Evolutionary conservation across 2,113 vertebrate species (phyloP).

Genomic region (Coregonus clupeaformis): DNA sequence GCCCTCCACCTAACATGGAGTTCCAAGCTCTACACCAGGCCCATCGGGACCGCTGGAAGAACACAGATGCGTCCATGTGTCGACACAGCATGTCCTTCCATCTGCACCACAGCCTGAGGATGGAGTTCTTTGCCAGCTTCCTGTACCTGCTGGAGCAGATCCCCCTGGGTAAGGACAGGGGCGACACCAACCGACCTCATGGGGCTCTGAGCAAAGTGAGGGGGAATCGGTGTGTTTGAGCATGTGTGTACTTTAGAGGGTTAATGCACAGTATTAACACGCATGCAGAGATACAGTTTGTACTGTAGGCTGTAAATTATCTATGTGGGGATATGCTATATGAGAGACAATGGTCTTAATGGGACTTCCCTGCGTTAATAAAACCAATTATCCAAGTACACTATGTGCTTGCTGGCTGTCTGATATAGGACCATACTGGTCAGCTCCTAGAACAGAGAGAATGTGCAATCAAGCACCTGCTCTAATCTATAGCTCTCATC

Average conservation of each 20-base stretch:
- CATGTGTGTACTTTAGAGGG: neutral
- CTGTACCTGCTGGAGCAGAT: slow-evolving; percentile 89
- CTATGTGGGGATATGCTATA: too few species aligned
- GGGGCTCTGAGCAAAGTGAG: neutral
- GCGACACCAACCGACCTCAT: neutral
- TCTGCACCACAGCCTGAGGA: slow-evolving; percentile 83
- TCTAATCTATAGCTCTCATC: too few species aligned
- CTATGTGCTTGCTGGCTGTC: too few species aligned
- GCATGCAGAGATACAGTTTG: neutral
- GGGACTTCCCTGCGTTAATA: neutral
- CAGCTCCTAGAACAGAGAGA: too few species aligned
- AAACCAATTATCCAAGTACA: too few species aligned
- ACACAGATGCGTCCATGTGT: slow-evolving; percentile 85
- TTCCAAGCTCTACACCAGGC: slow-evolving; percentile 84
- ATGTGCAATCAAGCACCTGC: too few species aligned
- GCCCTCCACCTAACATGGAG: slow-evolving; percentile 56
- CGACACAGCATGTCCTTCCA: slow-evolving; percentile 93
- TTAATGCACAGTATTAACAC: neutral
- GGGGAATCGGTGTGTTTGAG: neutral
- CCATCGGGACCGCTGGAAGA: slow-evolving; percentile 85
- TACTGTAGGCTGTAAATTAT: neutral
- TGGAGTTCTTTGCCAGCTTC: slow-evolving; percentile 95
- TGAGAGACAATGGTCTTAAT: neutral
- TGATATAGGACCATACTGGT: neutral
- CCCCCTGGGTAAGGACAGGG: slow-evolving; percentile 78